Evolutionary conservation across 2,797 vertebrate genomes (phyloP).

Genomic region (Halcyon chelicuti): DNA sequence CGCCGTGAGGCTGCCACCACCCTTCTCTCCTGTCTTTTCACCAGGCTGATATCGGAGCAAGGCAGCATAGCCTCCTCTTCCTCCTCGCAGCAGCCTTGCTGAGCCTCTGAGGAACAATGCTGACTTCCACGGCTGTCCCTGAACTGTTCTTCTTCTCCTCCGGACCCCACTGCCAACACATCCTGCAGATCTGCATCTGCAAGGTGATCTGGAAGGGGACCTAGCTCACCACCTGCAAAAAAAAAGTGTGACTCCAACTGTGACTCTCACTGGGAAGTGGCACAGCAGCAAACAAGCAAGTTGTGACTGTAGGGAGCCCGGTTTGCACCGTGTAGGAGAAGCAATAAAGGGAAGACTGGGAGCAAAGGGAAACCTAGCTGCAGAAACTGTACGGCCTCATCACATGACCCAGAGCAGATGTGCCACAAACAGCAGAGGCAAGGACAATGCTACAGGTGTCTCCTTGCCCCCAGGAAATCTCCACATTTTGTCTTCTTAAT

Average conservation of each 20-base stretch:
- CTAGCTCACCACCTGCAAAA: background rate
- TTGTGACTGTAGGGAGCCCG: background rate
- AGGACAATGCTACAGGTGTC: background rate
- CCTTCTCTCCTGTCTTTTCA: background rate
- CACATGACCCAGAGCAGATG: fast-evolving
- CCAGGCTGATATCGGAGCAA: background rate
- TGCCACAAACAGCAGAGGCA: background rate
- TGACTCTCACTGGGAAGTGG: background rate
- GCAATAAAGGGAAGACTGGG: background rate
- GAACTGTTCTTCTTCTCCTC: background rate
- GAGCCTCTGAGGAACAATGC: fast-evolving
- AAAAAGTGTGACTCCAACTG: background rate
- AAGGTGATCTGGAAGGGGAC: background rate
- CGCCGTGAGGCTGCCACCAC: background rate
- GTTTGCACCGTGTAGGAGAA: background rate
- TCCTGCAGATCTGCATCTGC: background rate
- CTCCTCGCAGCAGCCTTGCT: background rate
- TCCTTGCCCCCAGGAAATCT: background rate
- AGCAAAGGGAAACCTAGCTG: background rate
- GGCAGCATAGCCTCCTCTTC: background rate
- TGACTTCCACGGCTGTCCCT: background rate
- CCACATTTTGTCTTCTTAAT: background rate
- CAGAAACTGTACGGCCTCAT: background rate
- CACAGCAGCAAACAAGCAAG: background rate
- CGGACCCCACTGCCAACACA: background rate